Base-by-base conservation (phyloP, 2,113 vertebrate species). In the Pygathrix nemaeus region DNA sequence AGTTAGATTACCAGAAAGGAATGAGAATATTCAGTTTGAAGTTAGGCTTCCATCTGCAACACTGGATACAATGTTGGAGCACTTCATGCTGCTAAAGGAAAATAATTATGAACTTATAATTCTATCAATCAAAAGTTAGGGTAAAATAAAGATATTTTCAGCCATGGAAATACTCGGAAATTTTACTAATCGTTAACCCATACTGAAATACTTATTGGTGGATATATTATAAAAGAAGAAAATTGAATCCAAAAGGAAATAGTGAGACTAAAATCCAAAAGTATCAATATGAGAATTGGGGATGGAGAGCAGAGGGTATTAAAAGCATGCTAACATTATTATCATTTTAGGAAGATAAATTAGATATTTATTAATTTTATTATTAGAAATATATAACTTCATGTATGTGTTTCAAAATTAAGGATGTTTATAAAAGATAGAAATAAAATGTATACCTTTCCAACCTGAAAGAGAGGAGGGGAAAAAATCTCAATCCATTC, bases 81-180 rank as follows among this genome's bases (percentile, higher is more conserved):
- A 61, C 25, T 90, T 94, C 6, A 13, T 52, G 66, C 52, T 38
- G 27, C 32, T 78, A 80, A 79, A 20, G 61, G 38, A 50, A 55
- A 55, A 76, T 52, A 32, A 64, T 76, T 90, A 79, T 84, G 68
- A 76, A 57, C 57, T 45, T 43, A 55, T 6, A 72, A 80, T 85
- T 35, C 25, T 50, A 70, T 79, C n/a, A 72, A 23, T 82, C 25
- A 85, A 90, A 30, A 89, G 30, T 18, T 30, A 55, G 38, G 40
- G 21, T 48, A 95, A 70, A 85, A 95, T 66, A 68, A 95, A 86
- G 35, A 84, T n/a, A 78, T 78, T 92, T 80, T 50, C 13, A 92
- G 9, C 35, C 50, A 72, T 35, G 8, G 27, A 87, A 72, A 84
- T 6, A 78, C 32, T 68, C 48, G 27, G 72, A 35, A 95, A 70